Percentiles rank a stretch among this genome's conserved stretches.
phyloP scores from a whole-genome alignment of 2,113 vertebrate genomes.

The Verasper variegatus region DNA sequence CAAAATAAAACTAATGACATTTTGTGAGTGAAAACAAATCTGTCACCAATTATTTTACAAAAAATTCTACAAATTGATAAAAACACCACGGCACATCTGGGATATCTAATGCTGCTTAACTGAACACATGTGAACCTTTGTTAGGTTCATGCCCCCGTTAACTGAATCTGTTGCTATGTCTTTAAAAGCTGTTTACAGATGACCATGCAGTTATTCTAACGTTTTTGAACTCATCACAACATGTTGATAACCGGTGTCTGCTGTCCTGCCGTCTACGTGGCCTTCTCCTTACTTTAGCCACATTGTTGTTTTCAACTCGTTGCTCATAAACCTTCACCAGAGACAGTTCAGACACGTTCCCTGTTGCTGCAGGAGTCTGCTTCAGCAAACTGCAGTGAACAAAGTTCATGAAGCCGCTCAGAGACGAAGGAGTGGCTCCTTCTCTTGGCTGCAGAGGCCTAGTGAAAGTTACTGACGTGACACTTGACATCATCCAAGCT shows the following conservation, averaged over 20 bases:
- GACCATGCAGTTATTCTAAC: constrained; percentile 58
- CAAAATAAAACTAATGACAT: background rate
- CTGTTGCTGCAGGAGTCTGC: constrained; percentile 16
- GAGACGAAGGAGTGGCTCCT: constrained; percentile 6
- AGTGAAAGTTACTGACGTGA: constrained; percentile 90
- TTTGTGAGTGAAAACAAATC: background rate
- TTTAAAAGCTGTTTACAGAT: constrained; percentile 55
- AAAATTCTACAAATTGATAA: constrained; percentile 26
- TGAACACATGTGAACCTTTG: constrained; percentile 26
- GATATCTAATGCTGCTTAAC: constrained; percentile 33
- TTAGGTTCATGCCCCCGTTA: constrained; percentile 17
- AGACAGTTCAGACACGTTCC: constrained; percentile 42
- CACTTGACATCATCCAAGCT: constrained; percentile 96
- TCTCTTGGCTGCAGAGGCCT: constrained; percentile 24
- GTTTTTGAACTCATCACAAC: constrained; percentile 17
- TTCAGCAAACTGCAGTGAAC: constrained; percentile 15
- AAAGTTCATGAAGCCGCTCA: constrained; percentile 28
- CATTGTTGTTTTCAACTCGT: background rate
- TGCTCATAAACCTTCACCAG: constrained; percentile 28
- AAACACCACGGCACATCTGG: constrained; percentile 21
- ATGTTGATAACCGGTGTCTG: constrained; percentile 27
- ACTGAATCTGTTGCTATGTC: constrained; percentile 40
- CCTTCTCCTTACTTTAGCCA: constrained; percentile 12
- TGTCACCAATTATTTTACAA: constrained; percentile 31
- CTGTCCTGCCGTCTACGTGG: background rate